Conservation (phyloP, 2,797 vertebrate species). For the Tolypeutes matacus region DNA sequence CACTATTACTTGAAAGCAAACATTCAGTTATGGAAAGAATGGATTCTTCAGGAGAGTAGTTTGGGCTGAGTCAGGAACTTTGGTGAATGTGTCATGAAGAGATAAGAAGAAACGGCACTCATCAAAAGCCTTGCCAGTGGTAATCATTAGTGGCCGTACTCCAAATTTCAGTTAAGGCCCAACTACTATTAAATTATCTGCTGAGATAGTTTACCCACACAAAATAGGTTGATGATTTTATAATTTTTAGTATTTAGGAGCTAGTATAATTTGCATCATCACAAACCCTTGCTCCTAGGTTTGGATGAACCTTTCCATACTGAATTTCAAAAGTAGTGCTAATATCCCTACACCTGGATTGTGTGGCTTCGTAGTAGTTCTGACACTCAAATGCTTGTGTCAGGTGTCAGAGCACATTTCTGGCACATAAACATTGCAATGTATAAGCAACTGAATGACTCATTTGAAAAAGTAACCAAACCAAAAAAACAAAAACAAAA, state of each 20-base stretch:
- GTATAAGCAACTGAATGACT: constrained; percentile 45
- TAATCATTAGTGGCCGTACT: background rate
- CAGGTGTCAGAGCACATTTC: background rate
- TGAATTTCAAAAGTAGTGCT: constrained; percentile 38
- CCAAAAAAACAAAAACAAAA: background rate
- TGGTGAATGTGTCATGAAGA: constrained; percentile 42
- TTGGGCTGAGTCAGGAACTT: constrained; percentile 43
- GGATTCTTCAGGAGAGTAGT: background rate
- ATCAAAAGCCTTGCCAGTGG: background rate
- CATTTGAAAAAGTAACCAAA: constrained; percentile 43
- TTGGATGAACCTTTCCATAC: background rate
- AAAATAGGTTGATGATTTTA: constrained; percentile 12
- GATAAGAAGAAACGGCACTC: constrained; percentile 50
- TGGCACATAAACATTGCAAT: background rate
- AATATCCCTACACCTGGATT: background rate
- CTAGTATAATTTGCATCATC: background rate
- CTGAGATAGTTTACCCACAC: background rate
- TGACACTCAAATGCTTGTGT: constrained; percentile 17
- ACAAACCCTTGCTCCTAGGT: constrained; percentile 15
- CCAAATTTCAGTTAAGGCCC: constrained; percentile 18
- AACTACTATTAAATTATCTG: constrained; percentile 43
- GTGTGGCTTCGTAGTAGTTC: constrained; percentile 23
- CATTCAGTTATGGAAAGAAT: constrained; percentile 30
- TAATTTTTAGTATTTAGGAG: constrained; percentile 18
- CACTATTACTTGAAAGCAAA: constrained; percentile 23